phyloP scores from a whole-genome alignment of 2,113 vertebrate species.

The Leucopsar rothschildi region DNA sequence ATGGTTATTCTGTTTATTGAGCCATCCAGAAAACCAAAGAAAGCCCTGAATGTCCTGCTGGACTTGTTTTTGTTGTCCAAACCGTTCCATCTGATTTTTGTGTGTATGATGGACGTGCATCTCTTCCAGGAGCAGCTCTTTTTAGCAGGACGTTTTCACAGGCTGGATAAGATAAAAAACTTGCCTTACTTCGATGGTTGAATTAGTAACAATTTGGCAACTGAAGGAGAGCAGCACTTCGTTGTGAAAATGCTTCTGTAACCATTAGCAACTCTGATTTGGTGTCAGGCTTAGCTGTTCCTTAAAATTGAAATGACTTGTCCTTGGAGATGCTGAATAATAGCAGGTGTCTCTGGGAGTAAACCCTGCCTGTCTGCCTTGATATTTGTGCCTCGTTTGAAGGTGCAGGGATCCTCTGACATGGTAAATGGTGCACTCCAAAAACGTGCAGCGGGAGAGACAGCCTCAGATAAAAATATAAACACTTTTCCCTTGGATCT shows the following conservation, averaged over 20 bases:
- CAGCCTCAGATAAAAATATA: background rate
- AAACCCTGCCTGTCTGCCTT: background rate
- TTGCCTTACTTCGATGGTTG: background rate
- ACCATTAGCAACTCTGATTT: constrained; percentile 16
- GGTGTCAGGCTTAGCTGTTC: background rate
- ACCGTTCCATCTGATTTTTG: background rate
- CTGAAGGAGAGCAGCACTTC: background rate
- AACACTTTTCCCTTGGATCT: background rate
- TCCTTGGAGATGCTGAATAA: constrained; percentile 5
- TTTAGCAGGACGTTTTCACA: background rate
- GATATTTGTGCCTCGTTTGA: background rate
- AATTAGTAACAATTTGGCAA: background rate
- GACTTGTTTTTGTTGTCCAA: background rate
- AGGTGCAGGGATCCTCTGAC: background rate
- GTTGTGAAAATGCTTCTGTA: constrained; percentile 2
- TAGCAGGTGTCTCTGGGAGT: background rate
- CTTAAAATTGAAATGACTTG: background rate
- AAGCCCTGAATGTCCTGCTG: background rate
- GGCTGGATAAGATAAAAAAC: background rate
- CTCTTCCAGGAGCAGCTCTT: background rate
- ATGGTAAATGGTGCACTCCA: background rate
- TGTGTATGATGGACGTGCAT: background rate
- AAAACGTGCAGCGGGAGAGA: background rate
- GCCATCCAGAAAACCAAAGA: background rate
- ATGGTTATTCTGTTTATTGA: background rate